Conservation (phyloP, 2,113 vertebrate species). For the Megaceryle torquata region DNA sequence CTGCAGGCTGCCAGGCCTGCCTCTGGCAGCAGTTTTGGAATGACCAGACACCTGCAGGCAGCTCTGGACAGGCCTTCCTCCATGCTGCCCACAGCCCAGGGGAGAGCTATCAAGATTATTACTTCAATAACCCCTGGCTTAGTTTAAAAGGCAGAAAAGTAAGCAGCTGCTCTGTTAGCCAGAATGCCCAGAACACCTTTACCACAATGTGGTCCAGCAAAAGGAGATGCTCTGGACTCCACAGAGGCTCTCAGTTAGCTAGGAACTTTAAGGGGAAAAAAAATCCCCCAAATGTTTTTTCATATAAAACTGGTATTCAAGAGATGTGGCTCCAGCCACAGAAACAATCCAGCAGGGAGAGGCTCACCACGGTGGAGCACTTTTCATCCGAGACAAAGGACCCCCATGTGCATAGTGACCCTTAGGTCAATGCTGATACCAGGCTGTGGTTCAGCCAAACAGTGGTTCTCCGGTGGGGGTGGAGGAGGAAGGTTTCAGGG, state of each 20-base stretch:
- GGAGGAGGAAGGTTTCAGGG: neutral
- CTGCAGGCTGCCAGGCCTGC: neutral
- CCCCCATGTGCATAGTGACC: neutral
- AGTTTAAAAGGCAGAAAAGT: neutral
- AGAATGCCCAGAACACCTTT: neutral
- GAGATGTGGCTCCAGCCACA: neutral
- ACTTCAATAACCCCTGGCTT: neutral
- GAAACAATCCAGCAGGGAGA: neutral
- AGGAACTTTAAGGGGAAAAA: neutral
- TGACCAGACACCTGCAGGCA: neutral
- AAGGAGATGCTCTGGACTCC: neutral
- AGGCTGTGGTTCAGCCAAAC: neutral
- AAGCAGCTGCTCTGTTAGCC: neutral
- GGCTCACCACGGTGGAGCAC: neutral
- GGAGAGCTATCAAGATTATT: neutral
- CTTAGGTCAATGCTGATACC: neutral
- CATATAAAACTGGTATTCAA: neutral
- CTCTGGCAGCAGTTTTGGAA: neutral
- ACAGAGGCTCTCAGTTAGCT: neutral
- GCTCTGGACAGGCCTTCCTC: neutral
- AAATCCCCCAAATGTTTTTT: neutral
- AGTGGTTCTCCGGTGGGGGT: neutral
- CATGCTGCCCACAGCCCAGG: neutral
- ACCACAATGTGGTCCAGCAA: neutral
- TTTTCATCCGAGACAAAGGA: neutral